phyloP scores from a whole-genome alignment of 2,797 vertebrate species.

The Melanotaenia nigrans region DNA sequence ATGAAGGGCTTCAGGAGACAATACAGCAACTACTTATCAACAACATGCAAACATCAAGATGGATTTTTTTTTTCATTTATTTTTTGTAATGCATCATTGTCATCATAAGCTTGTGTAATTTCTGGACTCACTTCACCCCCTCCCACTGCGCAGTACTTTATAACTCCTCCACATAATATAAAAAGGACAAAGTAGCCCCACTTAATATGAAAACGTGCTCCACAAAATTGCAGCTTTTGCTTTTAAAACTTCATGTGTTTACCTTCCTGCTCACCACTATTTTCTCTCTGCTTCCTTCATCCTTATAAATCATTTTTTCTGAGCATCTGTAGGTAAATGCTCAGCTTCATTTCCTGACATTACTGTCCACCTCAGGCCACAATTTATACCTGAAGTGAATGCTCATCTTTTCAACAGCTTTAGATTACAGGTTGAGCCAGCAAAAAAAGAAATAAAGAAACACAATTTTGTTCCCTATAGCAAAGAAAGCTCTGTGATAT shows the following conservation, averaged over 20 bases:
- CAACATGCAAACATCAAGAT: no score
- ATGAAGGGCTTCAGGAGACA: background rate
- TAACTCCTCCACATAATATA: background rate
- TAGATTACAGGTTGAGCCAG: background rate
- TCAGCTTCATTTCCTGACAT: conserved; percentile 46
- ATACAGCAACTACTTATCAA: no score
- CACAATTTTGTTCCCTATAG: conserved; percentile 15
- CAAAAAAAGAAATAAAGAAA: conserved; percentile 33
- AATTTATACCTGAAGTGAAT: conserved; percentile 58
- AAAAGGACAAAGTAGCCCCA: conserved; percentile 8
- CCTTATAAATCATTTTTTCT: conserved; percentile 26
- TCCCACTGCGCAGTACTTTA: background rate
- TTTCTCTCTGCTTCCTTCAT: conserved; percentile 16
- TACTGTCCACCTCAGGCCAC: conserved; percentile 47
- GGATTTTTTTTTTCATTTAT: background rate
- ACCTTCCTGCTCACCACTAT: background rate
- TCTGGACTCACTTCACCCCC: background rate
- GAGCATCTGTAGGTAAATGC: background rate
- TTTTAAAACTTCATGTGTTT: conserved; percentile 15
- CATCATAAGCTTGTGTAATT: conserved; percentile 13
- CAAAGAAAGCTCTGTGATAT: conserved; percentile 23
- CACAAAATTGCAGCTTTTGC: conserved; percentile 5
- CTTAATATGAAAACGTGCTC: conserved; percentile 3
- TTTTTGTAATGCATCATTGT: conserved; percentile 9
- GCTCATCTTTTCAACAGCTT: conserved; percentile 42